A percentile compares a stretch with the other conserved stretches of the same genome.
Evolutionary conservation across 2,113 vertebrate species (phyloP).

Genomic region (Pseudorhombus dupliciocellatus): DNA sequence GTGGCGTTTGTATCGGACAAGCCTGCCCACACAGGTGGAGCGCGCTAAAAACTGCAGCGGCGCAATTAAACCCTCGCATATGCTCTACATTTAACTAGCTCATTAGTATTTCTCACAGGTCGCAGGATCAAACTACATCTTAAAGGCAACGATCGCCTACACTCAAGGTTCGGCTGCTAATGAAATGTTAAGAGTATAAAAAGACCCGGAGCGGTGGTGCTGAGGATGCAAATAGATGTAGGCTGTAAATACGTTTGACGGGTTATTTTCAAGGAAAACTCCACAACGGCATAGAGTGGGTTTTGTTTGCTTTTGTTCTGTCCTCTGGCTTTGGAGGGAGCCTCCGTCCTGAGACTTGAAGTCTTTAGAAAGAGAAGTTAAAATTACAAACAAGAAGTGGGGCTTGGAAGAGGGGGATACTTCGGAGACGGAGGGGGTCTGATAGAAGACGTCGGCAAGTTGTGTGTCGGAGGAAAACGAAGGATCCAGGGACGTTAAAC

Average conservation of each 20-base stretch:
- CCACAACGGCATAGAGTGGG: neutral
- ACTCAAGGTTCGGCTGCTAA: neutral
- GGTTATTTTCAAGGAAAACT: neutral
- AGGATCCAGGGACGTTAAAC: neutral
- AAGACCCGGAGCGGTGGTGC: neutral
- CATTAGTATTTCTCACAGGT: neutral
- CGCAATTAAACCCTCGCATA: neutral
- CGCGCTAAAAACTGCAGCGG: neutral
- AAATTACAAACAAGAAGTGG: neutral
- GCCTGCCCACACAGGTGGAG: neutral
- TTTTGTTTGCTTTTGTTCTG: neutral
- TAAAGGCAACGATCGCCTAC: neutral
- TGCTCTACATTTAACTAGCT: neutral
- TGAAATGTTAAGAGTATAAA: neutral
- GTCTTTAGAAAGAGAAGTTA: neutral
- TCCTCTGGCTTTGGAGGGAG: no score
- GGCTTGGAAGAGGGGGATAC: neutral
- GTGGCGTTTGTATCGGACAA: neutral
- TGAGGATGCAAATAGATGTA: neutral
- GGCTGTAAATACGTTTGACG: neutral
- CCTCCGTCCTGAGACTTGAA: neutral
- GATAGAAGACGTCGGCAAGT: constrained; percentile 9
- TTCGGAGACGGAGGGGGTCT: neutral
- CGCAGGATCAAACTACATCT: neutral
- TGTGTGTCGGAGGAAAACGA: neutral